These are phyloP conservation scores for Littorina saxatilis DNA, from an alignment of 1,140 invertebrate species.

Conservation along the genomic window DNA sequence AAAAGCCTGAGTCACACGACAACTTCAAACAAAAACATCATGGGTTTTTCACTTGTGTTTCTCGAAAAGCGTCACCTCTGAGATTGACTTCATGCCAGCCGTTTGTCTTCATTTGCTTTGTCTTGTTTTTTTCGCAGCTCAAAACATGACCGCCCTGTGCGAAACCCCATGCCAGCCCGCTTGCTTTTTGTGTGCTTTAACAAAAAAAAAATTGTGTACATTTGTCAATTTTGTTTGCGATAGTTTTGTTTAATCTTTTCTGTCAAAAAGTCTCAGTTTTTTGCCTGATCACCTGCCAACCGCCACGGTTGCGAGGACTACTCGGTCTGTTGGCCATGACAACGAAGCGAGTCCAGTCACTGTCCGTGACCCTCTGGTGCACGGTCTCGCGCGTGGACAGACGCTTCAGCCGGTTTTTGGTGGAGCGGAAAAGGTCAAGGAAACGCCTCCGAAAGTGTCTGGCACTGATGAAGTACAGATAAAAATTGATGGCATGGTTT, in stretches of 20 bases:
- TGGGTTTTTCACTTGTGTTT: not conserved
- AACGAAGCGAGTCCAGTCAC: not conserved
- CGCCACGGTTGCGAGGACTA: not conserved
- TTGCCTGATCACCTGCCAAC: not conserved
- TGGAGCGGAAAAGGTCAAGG: conserved; percentile 42
- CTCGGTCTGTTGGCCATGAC: no score
- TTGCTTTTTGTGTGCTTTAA: no score
- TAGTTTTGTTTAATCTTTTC: no score
- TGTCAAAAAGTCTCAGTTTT: not conserved
- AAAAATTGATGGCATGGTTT: conserved; percentile 47
- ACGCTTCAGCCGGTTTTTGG: not conserved
- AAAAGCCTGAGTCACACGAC: not conserved
- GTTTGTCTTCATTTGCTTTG: no score
- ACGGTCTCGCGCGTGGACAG: conserved; percentile 10
- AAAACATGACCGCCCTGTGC: no score
- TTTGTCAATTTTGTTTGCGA: no score
- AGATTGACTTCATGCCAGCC: no score
- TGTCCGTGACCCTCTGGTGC: conserved; percentile 6
- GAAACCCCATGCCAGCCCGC: not conserved
- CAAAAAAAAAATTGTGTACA: no score
- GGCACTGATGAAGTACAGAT: conserved; percentile 41
- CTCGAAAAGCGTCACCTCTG: not conserved
- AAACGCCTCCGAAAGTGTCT: conserved; percentile 37
- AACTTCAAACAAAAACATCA: not conserved
- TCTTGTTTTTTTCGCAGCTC: no score